phyloP scores from a whole-genome alignment of 2,888 invertebrate genomes.

The Agrotis segetum region DNA sequence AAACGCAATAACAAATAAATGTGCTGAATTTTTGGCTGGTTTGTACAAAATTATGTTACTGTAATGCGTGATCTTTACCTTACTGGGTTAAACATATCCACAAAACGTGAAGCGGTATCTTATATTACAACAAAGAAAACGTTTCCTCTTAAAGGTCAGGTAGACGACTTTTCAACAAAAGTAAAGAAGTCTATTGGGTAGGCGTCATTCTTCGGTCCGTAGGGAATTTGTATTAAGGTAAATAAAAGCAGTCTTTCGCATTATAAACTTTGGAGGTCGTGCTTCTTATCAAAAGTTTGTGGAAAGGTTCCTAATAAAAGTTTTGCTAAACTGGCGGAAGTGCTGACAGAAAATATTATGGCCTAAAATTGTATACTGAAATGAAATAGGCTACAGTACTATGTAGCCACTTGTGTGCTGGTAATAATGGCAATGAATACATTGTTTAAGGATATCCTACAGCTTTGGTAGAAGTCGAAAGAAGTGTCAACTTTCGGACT shows the following conservation, averaged over 20 bases:
- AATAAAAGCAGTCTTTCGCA: constrained; percentile 43
- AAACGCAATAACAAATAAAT: background rate
- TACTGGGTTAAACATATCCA: background rate
- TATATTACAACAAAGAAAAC: constrained; percentile 15
- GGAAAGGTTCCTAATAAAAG: constrained; percentile 2
- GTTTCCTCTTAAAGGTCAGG: constrained; percentile 42
- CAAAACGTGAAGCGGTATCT: background rate
- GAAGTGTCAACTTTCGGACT: no score
- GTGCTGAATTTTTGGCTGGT: no score
- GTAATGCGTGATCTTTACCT: constrained; percentile 5
- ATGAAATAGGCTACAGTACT: background rate
- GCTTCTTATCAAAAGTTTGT: constrained; percentile 37
- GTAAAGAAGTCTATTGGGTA: constrained; percentile 40
- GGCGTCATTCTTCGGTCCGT: constrained; percentile 39
- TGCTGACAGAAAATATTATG: background rate
- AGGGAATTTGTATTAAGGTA: constrained; percentile 37
- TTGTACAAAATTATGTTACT: background rate
- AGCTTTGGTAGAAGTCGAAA: no score
- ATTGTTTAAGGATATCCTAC: no score
- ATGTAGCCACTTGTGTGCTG: no score
- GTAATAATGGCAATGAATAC: no score
- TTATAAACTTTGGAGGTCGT: constrained; percentile 39
- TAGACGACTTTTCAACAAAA: constrained; percentile 36
- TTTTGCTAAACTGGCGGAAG: background rate
- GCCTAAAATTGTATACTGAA: background rate